These are phyloP conservation scores for Galeopterus variegatus DNA, from an alignment of 2,113 vertebrate genomes.

Conservation along the genomic window DNA sequence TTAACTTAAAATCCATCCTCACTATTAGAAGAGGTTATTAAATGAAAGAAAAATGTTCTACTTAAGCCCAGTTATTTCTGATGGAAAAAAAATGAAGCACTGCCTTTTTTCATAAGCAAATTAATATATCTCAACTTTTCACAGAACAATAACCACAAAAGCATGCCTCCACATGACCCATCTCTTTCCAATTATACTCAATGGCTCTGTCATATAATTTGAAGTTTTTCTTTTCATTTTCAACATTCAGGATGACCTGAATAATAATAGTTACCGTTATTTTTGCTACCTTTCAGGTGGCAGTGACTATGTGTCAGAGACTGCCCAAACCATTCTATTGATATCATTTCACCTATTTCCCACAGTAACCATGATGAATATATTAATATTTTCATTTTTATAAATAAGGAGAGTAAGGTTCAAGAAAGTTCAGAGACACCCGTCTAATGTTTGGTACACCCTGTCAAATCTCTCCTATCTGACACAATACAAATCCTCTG, in stretches of 20 bases:
- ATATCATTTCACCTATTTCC: neutral
- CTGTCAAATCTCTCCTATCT: neutral
- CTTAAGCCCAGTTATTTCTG: conserved; percentile 31
- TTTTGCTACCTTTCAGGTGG: neutral
- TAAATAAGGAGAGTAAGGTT: neutral
- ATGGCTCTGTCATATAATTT: neutral
- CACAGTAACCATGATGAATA: neutral
- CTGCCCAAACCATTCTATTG: neutral
- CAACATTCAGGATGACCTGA: neutral
- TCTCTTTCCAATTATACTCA: conserved; percentile 16
- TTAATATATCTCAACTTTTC: neutral
- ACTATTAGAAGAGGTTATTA: conserved; percentile 1
- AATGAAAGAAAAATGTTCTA: conserved; percentile 54
- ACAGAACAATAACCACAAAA: neutral
- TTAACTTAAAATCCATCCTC: conserved; percentile 37
- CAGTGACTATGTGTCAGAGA: neutral
- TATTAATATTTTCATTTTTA: neutral
- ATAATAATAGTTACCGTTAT: neutral
- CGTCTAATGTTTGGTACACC: neutral
- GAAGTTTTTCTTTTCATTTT: neutral
- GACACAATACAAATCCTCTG: neutral
- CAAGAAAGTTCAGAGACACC: neutral
- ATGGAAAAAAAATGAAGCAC: neutral
- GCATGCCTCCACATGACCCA: neutral
- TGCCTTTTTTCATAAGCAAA: conserved; percentile 40